Evolutionary conservation across 2,113 vertebrate genomes (phyloP).

Genomic region (Python bivittatus): DNA sequence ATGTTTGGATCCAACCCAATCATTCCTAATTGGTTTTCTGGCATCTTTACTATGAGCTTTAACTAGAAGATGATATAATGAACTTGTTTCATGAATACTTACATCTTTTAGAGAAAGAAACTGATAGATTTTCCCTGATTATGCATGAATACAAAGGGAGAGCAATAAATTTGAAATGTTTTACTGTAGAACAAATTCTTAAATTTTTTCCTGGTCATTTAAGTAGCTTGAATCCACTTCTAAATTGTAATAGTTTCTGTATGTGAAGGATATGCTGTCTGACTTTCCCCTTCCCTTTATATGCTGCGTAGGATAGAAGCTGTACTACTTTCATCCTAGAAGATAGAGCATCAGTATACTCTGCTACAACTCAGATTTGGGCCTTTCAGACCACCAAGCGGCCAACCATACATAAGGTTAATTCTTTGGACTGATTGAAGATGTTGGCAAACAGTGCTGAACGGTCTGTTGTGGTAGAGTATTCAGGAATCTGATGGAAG

Average conservation of each 20-base stretch:
- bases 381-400: slow-evolving; percentile 71
- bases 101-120: slow-evolving; percentile 5
- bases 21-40: not conserved
- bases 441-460: slow-evolving; percentile 70
- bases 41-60: slow-evolving; percentile 2
- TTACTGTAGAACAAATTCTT: slow-evolving; percentile 11
- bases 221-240: slow-evolving; percentile 46
- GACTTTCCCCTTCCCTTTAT: slow-evolving; percentile 72
- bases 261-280: slow-evolving; percentile 63
- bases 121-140: not conserved
- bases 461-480: slow-evolving; percentile 62
- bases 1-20: not conserved
- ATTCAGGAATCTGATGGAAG: slow-evolving; percentile 54
- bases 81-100: not conserved
- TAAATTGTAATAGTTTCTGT: slow-evolving; percentile 43
- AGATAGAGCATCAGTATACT: slow-evolving; percentile 72
- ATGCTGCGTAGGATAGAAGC: slow-evolving; percentile 75
- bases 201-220: slow-evolving; percentile 39
- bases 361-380: slow-evolving; percentile 72
- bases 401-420: slow-evolving; percentile 73
- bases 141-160: slow-evolving; percentile 22
- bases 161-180: not conserved
- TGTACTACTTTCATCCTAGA: slow-evolving; percentile 73
- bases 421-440: slow-evolving; percentile 73
- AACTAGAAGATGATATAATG: slow-evolving; percentile 1